A percentile compares a stretch with the other conserved stretches of the same genome.
phyloP scores from a whole-genome alignment of 2,113 vertebrate species.

The Ceuthmochares aereus region DNA sequence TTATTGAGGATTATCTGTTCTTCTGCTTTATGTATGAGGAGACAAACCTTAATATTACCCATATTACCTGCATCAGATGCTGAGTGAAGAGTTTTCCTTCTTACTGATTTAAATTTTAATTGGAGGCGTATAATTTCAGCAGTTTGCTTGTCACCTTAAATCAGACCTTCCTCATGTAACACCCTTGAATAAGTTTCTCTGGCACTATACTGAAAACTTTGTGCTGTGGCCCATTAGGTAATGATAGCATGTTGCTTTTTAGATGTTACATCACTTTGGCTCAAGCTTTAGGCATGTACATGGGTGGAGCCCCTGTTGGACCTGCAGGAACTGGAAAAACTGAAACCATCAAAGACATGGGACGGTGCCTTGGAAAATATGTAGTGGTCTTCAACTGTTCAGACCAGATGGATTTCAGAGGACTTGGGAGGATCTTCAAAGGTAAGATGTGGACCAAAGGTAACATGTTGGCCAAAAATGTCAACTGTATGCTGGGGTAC shows the following conservation, averaged over 20 bases:
- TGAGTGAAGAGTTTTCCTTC: background rate
- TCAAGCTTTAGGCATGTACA: conserved; percentile 95
- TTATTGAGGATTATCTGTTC: background rate
- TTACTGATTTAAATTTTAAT: background rate
- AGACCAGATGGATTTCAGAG: conserved; percentile 98
- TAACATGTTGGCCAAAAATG: background rate
- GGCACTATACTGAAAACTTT: background rate
- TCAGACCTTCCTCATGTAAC: background rate
- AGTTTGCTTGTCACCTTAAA: background rate
- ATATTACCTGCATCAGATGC: background rate
- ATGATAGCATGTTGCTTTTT: background rate
- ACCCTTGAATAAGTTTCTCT: background rate
- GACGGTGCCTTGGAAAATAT: conserved; percentile 94
- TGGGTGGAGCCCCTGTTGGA: conserved; percentile 95
- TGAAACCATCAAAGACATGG: conserved; percentile 96
- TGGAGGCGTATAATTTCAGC: background rate
- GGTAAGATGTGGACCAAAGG: conserved; percentile 70
- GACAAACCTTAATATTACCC: background rate
- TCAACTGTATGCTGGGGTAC: background rate
- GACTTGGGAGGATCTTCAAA: conserved; percentile 97
- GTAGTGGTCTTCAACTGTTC: conserved; percentile 99
- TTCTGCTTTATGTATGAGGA: background rate
- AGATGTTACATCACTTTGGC: conserved; percentile 98
- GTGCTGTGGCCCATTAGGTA: background rate
- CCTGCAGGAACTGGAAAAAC: conserved; percentile 98